Conservation (phyloP, 2,888 invertebrate genomes). For the Cerastis leucographa region DNA sequence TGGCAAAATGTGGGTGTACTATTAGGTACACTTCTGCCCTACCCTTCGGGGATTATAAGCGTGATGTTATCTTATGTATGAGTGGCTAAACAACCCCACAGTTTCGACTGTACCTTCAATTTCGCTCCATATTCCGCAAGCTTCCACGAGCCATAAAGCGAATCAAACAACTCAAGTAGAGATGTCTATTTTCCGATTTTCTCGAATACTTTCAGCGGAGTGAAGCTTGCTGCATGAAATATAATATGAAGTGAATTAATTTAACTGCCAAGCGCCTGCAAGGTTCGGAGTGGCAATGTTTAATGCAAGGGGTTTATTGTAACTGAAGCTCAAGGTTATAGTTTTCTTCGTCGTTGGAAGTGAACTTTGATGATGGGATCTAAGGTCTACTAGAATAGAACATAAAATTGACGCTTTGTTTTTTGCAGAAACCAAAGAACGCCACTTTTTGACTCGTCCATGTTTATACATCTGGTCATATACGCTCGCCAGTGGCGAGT, state of each 20-base stretch:
- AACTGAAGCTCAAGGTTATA: neutral
- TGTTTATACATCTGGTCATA: too few relatives aligned
- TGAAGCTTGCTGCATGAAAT: slow-evolving; percentile 26
- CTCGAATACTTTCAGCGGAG: slow-evolving; percentile 5
- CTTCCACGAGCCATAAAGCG: neutral
- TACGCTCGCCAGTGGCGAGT: too few relatives aligned
- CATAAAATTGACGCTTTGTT: too few relatives aligned
- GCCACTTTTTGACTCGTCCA: too few relatives aligned
- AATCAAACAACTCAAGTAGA: neutral
- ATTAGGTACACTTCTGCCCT: too few relatives aligned
- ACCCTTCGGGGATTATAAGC: too few relatives aligned
- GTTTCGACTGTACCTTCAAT: neutral
- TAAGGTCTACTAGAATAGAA: neutral
- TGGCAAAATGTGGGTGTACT: too few relatives aligned
- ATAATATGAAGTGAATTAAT: slow-evolving; percentile 39
- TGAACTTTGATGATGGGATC: neutral
- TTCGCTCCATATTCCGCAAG: neutral
- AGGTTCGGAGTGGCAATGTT: neutral
- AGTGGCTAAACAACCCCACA: neutral
- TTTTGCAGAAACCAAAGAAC: too few relatives aligned
- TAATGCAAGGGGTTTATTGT: slow-evolving; percentile 24
- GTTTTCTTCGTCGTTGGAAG: neutral
- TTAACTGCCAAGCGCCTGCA: slow-evolving; percentile 5
- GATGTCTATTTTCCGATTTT: slow-evolving; percentile 1
- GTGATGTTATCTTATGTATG: too few relatives aligned